Evolutionary conservation across 2,888 invertebrate genomes (phyloP).

Genomic region (Thymelicus acteon): DNA sequence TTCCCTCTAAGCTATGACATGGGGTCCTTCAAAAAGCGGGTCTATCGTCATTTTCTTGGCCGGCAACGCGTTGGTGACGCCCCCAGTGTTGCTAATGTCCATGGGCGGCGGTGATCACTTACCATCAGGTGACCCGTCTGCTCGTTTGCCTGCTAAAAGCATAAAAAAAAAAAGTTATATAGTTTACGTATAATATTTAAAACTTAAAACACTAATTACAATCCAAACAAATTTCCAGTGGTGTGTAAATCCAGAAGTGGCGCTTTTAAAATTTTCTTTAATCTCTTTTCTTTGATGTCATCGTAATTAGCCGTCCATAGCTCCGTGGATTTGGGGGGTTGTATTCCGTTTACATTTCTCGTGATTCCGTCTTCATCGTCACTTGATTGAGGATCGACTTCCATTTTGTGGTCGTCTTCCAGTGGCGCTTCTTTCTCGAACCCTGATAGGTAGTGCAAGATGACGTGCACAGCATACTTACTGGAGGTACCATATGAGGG

Average conservation of each 20-base stretch:
- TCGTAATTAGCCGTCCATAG: constrained; percentile 76
- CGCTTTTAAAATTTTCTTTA: constrained; percentile 66
- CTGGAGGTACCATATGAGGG: constrained; percentile 76
- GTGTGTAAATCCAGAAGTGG: constrained; percentile 63
- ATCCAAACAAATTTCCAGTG: constrained; percentile 60
- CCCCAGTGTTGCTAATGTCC: too few relatives aligned
- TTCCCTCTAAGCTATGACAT: too few relatives aligned
- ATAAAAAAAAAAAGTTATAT: too few relatives aligned
- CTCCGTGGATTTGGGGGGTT: constrained; percentile 58
- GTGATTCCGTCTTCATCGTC: constrained; percentile 63
- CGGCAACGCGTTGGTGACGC: too few relatives aligned
- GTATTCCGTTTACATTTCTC: constrained; percentile 47
- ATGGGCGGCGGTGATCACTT: too few relatives aligned
- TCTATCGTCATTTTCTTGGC: too few relatives aligned
- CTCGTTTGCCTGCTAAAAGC: too few relatives aligned
- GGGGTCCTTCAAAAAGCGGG: too few relatives aligned
- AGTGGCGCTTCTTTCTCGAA: constrained; percentile 54
- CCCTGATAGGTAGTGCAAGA: constrained; percentile 72
- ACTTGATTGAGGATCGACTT: constrained; percentile 58
- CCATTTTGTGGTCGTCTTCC: constrained; percentile 53
- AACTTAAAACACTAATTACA: constrained; percentile 44
- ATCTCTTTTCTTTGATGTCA: constrained; percentile 75
- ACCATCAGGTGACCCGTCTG: too few relatives aligned
- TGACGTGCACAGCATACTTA: constrained; percentile 69
- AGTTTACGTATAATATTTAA: constrained; percentile 5